A percentile compares a stretch with the other conserved stretches of the same genome.
These are phyloP conservation scores for Nomada ruficornis DNA, from an alignment of 2,888 invertebrate species.

Conservation along the genomic window DNA sequence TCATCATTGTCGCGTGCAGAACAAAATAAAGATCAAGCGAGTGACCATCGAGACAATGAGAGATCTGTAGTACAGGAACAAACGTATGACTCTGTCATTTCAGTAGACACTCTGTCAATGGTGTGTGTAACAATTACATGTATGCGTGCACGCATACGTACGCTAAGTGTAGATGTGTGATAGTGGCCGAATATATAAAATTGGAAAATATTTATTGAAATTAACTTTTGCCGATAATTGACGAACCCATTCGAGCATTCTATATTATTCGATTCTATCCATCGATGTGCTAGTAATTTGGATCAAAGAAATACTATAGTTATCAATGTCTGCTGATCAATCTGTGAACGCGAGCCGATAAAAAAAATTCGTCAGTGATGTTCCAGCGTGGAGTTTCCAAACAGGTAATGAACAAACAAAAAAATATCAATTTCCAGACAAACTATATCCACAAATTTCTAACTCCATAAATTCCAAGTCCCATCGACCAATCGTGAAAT, in stretches of 20 bases:
- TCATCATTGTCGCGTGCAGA: slow-evolving; percentile 55
- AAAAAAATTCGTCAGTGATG: slow-evolving; percentile 8
- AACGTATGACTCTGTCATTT: slow-evolving; percentile 37
- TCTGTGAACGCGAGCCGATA: not conserved
- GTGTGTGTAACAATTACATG: slow-evolving; percentile 49
- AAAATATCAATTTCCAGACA: not conserved
- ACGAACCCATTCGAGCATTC: not conserved
- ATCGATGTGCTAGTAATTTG: not conserved
- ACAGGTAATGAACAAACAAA: not conserved
- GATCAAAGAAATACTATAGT: not conserved
- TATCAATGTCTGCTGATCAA: not conserved
- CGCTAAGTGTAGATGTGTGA: slow-evolving; percentile 3
- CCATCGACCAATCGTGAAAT: no score
- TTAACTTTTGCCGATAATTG: not conserved
- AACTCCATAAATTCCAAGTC: no score
- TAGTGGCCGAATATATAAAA: slow-evolving; percentile 32
- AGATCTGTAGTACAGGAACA: slow-evolving; percentile 47
- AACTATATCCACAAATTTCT: not conserved
- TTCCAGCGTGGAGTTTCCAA: not conserved
- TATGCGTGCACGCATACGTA: slow-evolving; percentile 29
- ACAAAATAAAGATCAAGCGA: slow-evolving; percentile 51
- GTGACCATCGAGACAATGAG: slow-evolving; percentile 50
- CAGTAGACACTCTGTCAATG: slow-evolving; percentile 64
- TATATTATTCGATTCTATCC: not conserved
- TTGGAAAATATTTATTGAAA: not conserved